Evolutionary conservation across 1,140 invertebrate species (phyloP), one percentile per base, ranked within the genome.

Genomic region (Druon quercuslanigerum): DNA sequence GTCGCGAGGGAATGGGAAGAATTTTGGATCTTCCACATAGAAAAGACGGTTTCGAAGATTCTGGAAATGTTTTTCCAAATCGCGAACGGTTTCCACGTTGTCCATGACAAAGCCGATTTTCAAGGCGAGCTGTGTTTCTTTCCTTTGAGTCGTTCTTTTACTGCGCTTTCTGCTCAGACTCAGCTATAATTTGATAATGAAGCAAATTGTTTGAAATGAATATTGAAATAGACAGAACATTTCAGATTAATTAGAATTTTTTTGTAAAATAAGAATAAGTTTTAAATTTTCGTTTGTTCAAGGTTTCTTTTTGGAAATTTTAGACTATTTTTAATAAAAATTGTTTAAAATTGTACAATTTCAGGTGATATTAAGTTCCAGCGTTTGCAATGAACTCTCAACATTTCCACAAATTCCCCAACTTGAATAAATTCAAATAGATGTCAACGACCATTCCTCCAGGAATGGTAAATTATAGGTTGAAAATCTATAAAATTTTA

Each of bases 91-190:
- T 84, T 96, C 93, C 0, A 99, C 98, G 89, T 97, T 96, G 85
- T 99, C 98, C 98, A 99, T 99, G 7, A 97, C 93, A 90, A 99
- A 99, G 16, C 96, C 97, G 75, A 99, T 94, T 89, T 94, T 94
- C 76, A 95, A 90, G 54, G 93, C 92, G 54, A 95, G 87, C 82
- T 95, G 94, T 0, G 93, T 92, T 83, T 94, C 92, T 46, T 88
- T 90, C 2, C 75, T 78, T 14, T 56, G 79, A 0, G 74, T 20
- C 1, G 75, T 79, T 13, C 83, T 82, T 60, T 25, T 79, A 25
- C 82, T 77, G 56, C 88, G 85, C 50, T 75, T 73, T 82, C 51
- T 76, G 60, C n/a, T 71, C 81, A 75, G 12, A 13, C 66, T 72
- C 75, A 66, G 40, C 60, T 66, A 79, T 82, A 71, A 82, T 14